These are phyloP conservation scores for Drosophila cognata DNA, from an alignment of 2,888 invertebrate genomes.

Conservation along the genomic window DNA sequence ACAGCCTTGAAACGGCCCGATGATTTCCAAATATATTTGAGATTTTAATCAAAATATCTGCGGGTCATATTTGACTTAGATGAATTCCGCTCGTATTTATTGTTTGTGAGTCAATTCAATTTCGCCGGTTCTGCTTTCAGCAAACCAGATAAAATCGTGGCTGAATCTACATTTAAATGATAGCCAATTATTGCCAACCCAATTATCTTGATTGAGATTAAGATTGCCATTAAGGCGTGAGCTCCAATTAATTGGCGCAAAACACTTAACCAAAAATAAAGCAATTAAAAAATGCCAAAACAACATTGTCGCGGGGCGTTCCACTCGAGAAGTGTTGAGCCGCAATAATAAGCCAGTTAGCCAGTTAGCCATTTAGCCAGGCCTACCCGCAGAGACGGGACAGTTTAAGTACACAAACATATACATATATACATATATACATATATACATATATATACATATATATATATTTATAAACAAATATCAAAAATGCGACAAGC, in stretches of 20 bases:
- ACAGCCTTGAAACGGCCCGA: constrained; percentile 27
- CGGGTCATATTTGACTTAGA: constrained; percentile 1
- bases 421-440: constrained; percentile 37
- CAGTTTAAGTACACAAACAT: constrained; percentile 12
- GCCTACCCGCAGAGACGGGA: constrained; percentile 19
- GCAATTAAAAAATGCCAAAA: constrained; percentile 72
- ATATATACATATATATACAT: constrained; percentile 21
- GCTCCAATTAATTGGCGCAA: constrained; percentile 55
- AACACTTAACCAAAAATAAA: constrained; percentile 55
- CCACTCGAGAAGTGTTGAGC: constrained; percentile 69
- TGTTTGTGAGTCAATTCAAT: background rate
- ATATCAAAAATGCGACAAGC: constrained; percentile 42
- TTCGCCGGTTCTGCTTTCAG: background rate
- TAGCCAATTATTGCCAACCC: constrained; percentile 5
- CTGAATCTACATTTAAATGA: background rate
- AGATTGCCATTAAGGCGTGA: constrained; percentile 53
- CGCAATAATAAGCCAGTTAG: constrained; percentile 55
- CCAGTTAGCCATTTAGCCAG: constrained; percentile 33
- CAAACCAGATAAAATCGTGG: background rate
- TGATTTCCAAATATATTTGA: constrained; percentile 32
- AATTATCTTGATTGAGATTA: constrained; percentile 41
- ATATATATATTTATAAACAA: constrained; percentile 27
- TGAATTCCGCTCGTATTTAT: background rate
- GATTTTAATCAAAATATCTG: constrained; percentile 14
- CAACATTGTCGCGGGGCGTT: constrained; percentile 63